These are phyloP conservation scores for Zaprionus lachaisei DNA, from an alignment of 1,140 invertebrate species.

Conservation along the genomic window DNA sequence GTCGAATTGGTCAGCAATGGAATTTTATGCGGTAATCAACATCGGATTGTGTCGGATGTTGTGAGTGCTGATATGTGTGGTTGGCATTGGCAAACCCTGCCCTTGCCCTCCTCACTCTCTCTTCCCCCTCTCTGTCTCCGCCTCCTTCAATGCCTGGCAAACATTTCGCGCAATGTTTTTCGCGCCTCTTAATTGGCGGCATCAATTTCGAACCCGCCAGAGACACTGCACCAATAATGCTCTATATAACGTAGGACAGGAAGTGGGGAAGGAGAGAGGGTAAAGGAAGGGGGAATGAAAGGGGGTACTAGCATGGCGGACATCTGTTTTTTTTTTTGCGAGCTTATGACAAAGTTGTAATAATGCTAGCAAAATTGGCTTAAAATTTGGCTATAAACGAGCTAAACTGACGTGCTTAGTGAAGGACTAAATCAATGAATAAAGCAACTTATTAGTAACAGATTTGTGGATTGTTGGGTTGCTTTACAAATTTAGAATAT, in stretches of 20 bases:
- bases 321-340: constrained; percentile 34
- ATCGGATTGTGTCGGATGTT: constrained; percentile 74
- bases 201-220: constrained; percentile 31
- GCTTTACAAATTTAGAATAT: background rate
- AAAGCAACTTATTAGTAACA: constrained; percentile 8
- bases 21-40: constrained; percentile 81
- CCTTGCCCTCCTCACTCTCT: background rate
- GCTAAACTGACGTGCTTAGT: constrained; percentile 37
- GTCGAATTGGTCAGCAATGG: constrained; percentile 36
- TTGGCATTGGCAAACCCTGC: constrained; percentile 23
- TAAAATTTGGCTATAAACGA: constrained; percentile 33
- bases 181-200: constrained; percentile 56
- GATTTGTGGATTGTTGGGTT: background rate
- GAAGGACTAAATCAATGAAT: constrained; percentile 19
- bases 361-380: constrained; percentile 36
- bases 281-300: background rate
- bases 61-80: constrained; percentile 73
- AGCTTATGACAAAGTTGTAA: constrained; percentile 48
- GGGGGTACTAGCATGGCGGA: constrained; percentile 3
- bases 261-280: background rate
- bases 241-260: background rate
- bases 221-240: background rate
- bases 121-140: background rate
- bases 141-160: constrained; percentile 2
- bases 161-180: constrained; percentile 48